Evolutionary conservation across 2,888 invertebrate species (phyloP).

Genomic region (Thecocarcelia acutangulata): DNA sequence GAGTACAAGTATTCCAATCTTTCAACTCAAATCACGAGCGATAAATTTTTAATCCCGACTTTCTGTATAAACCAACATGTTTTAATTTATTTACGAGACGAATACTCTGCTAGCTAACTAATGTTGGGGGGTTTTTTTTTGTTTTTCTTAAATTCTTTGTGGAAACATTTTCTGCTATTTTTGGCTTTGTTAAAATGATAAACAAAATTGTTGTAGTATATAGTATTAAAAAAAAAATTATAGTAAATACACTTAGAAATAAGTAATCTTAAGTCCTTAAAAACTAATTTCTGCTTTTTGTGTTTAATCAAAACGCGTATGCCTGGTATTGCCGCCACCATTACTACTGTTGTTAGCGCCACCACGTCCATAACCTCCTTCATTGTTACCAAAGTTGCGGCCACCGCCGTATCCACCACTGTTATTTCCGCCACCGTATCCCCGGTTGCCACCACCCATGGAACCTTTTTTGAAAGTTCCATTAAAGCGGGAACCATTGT

Average conservation of each 20-base stretch:
- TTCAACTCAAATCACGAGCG: too few relatives aligned
- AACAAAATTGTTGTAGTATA: constrained; percentile 44
- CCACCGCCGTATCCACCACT: constrained; percentile 69
- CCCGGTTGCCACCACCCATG: constrained; percentile 73
- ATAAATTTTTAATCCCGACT: too few relatives aligned
- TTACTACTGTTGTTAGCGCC: constrained; percentile 71
- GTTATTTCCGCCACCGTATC: constrained; percentile 73
- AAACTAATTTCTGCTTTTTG: constrained; percentile 61
- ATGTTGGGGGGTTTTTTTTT: not conserved
- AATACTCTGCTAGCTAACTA: too few relatives aligned
- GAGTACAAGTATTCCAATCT: too few relatives aligned
- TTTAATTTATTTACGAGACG: too few relatives aligned
- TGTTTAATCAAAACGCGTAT: constrained; percentile 79
- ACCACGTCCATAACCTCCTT: constrained; percentile 68
- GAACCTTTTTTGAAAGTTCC: constrained; percentile 76
- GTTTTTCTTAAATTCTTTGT: constrained; percentile 36
- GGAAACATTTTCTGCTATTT: constrained; percentile 6
- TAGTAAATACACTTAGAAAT: constrained; percentile 55
- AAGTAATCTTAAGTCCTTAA: constrained; percentile 71
- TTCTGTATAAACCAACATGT: too few relatives aligned
- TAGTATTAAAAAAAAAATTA: constrained; percentile 55
- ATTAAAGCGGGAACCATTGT: constrained; percentile 75
- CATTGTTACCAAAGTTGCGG: constrained; percentile 67
- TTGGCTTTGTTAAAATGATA: constrained; percentile 54
- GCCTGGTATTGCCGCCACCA: constrained; percentile 73